These are phyloP conservation scores for Alligator sinensis DNA, from an alignment of 2,113 vertebrate genomes.

Conservation along the genomic window DNA sequence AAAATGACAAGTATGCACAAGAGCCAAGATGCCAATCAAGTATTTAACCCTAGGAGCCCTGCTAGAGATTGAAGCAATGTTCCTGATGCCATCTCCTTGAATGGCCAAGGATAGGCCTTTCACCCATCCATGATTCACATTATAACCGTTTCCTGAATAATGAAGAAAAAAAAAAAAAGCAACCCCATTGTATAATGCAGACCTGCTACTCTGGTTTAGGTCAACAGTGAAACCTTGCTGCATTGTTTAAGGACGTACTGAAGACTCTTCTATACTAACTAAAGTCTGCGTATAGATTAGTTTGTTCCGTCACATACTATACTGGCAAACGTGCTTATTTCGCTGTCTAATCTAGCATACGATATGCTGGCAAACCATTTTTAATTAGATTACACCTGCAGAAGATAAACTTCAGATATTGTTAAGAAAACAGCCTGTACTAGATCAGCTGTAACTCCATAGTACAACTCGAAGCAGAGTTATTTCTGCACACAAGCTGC, in stretches of 20 bases:
- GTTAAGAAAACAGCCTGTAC: too few species aligned
- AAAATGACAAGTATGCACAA: not conserved
- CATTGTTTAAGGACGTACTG: too few species aligned
- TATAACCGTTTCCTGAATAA: not conserved
- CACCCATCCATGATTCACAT: not conserved
- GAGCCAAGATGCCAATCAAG: not conserved
- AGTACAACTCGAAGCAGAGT: not conserved
- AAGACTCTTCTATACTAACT: not conserved
- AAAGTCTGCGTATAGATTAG: not conserved
- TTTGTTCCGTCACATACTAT: not conserved
- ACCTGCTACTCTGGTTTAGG: too few species aligned
- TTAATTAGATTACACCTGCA: too few species aligned
- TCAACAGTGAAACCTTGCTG: too few species aligned
- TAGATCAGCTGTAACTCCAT: too few species aligned
- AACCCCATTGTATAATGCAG: too few species aligned
- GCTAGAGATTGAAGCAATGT: not conserved
- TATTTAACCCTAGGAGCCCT: not conserved
- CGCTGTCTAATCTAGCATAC: too few species aligned
- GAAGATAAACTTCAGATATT: too few species aligned
- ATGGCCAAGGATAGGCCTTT: too few species aligned
- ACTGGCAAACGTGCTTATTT: too few species aligned
- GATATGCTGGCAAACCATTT: too few species aligned
- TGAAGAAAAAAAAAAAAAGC: not conserved
- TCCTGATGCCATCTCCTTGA: not conserved
- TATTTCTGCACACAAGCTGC: not conserved